phyloP scores from a whole-genome alignment of 2,797 vertebrate species.

The Sandelia bainsii region DNA sequence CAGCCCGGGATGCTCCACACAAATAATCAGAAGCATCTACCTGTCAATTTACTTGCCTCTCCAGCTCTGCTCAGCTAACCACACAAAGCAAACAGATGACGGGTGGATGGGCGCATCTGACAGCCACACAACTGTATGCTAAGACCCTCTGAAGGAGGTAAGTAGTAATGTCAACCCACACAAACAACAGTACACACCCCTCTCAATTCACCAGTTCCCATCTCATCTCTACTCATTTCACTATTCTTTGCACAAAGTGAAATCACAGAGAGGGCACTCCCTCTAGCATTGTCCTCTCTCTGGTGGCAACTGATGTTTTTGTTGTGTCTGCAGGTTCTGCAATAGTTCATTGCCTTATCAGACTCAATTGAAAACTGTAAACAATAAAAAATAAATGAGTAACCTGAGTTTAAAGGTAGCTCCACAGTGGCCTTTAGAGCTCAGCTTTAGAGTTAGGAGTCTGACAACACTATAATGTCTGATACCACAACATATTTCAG shows the following conservation, averaged over 20 bases:
- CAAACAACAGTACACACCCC: slow-evolving; percentile 23
- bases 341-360: slow-evolving; percentile 2
- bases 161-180: slow-evolving; percentile 67
- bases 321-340: slow-evolving; percentile 56
- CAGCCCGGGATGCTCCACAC: slow-evolving; percentile 44
- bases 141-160: slow-evolving; percentile 67
- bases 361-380: slow-evolving; percentile 22
- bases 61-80: slow-evolving; percentile 61
- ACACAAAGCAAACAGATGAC: slow-evolving; percentile 75
- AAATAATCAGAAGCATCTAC: slow-evolving; percentile 69
- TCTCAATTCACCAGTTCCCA: slow-evolving; percentile 48
- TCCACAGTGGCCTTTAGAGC: background rate
- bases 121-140: slow-evolving; percentile 72
- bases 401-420: background rate
- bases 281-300: slow-evolving; percentile 57
- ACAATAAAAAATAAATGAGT: slow-evolving; percentile 13
- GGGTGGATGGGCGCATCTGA: slow-evolving; percentile 59
- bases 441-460: background rate
- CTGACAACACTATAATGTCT: background rate
- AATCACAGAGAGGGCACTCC: slow-evolving; percentile 63
- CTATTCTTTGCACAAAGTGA: slow-evolving; percentile 63
- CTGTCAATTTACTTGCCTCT: slow-evolving; percentile 58
- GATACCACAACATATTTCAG: background rate
- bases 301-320: slow-evolving; percentile 60
- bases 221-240: slow-evolving; percentile 49